Conservation (phyloP, 1,140 invertebrate species). For the Zeugodacus cucurbitae region DNA sequence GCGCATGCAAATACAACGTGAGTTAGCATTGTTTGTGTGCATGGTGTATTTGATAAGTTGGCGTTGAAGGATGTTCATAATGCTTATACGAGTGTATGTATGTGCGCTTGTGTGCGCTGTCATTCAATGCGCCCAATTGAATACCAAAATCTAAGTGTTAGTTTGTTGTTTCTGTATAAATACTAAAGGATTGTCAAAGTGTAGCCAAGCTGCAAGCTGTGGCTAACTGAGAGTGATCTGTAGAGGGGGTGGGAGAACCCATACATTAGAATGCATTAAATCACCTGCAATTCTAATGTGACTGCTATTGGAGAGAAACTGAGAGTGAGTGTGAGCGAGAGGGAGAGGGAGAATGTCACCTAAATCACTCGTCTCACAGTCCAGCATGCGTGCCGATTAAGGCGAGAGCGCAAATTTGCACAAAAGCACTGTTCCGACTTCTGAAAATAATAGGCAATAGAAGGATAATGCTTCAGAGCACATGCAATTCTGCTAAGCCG, state of each 20-base stretch:
- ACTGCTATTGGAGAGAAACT: background rate
- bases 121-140: slow-evolving; percentile 19
- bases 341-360: background rate
- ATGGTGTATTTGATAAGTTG: background rate
- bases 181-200: background rate
- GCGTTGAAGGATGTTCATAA: background rate
- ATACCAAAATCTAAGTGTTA: background rate
- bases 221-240: background rate
- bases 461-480: background rate
- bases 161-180: slow-evolving; percentile 8
- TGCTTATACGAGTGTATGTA: background rate
- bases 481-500: background rate
- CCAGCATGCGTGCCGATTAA: background rate
- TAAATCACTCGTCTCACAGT: background rate
- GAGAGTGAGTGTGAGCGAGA: no score
- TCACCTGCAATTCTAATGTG: background rate
- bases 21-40: background rate
- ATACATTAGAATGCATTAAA: slow-evolving; percentile 30
- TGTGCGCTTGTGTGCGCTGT: background rate
- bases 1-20: background rate
- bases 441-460: slow-evolving; percentile 23
- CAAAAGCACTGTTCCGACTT: background rate
- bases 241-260: background rate
- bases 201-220: background rate
- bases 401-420: slow-evolving; percentile 1